Conservation (phyloP, 1,140 invertebrate species). For the Sycophila sp. region DNA sequence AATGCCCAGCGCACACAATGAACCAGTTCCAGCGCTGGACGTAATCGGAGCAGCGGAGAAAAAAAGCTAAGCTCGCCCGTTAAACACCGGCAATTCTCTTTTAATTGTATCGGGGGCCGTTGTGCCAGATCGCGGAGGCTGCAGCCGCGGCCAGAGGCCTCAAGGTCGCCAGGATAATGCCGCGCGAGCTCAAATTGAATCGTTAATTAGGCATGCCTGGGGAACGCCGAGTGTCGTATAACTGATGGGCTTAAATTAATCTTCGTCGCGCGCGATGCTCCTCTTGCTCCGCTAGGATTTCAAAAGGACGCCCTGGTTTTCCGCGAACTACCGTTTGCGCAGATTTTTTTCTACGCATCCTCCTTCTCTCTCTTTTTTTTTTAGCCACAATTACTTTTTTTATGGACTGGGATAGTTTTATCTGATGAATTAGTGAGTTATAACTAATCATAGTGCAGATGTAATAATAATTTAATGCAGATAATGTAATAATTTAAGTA, state of each 20-base stretch:
- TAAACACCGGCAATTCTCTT: neutral
- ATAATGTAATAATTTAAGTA: too few relatives aligned
- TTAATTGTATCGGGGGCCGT: neutral
- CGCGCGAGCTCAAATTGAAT: constrained; percentile 20
- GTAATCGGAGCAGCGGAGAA: neutral
- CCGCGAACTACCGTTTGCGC: too few relatives aligned
- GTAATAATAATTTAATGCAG: too few relatives aligned
- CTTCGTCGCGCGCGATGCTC: neutral
- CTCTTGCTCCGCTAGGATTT: constrained; percentile 5
- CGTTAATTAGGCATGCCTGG: constrained; percentile 7
- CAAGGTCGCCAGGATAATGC: neutral
- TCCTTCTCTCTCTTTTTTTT: neutral
- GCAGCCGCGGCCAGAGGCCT: neutral
- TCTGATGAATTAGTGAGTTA: too few relatives aligned
- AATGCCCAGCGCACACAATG: neutral
- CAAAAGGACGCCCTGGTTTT: constrained; percentile 15
- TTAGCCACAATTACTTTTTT: too few relatives aligned
- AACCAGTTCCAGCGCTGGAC: neutral
- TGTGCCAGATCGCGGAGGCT: neutral
- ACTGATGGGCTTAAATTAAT: constrained; percentile 15
- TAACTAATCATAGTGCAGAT: too few relatives aligned
- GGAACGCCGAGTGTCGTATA: neutral
- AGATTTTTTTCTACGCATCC: constrained; percentile 7
- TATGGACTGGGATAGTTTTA: too few relatives aligned
- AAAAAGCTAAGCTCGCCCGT: neutral